These are phyloP conservation scores for Drosophila seguyi DNA, from an alignment of 1,140 invertebrate species.

Conservation along the genomic window DNA sequence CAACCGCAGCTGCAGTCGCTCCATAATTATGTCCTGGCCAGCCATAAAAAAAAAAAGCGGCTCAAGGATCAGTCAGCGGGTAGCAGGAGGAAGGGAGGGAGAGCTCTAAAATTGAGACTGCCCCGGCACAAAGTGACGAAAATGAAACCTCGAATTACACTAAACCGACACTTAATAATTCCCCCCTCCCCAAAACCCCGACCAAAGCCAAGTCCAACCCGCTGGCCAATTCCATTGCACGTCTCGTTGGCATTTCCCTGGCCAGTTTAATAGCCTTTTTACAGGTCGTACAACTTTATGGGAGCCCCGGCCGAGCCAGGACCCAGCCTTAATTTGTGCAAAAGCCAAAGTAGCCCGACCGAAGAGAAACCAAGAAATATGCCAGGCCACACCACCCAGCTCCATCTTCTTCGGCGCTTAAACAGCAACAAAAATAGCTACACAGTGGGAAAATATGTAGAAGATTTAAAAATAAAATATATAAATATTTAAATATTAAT, in stretches of 20 bases:
- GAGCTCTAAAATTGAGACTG: constrained; percentile 60
- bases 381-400: no score
- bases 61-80: constrained; percentile 37
- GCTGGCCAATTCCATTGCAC: constrained; percentile 13
- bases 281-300: constrained; percentile 82
- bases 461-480: no score
- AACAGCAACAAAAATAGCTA: constrained; percentile 2
- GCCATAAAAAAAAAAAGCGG: constrained; percentile 73
- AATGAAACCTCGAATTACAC: constrained; percentile 83
- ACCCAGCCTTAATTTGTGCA: constrained; percentile 58
- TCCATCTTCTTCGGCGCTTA: background rate
- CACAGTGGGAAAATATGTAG: background rate
- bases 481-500: background rate
- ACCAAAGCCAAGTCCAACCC: background rate
- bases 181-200: constrained; percentile 7
- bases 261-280: constrained; percentile 82
- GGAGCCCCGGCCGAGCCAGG: constrained; percentile 30
- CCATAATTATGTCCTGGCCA: constrained; percentile 70
- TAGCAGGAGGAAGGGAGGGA: constrained; percentile 7
- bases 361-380: constrained; percentile 34
- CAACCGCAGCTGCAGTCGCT: constrained; percentile 36
- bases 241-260: constrained; percentile 53
- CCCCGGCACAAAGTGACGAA: constrained; percentile 74
- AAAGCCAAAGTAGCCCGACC: constrained; percentile 40
- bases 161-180: constrained; percentile 84